phyloP scores from a whole-genome alignment of 2,797 vertebrate genomes.

The Anabacerthia variegaticeps region DNA sequence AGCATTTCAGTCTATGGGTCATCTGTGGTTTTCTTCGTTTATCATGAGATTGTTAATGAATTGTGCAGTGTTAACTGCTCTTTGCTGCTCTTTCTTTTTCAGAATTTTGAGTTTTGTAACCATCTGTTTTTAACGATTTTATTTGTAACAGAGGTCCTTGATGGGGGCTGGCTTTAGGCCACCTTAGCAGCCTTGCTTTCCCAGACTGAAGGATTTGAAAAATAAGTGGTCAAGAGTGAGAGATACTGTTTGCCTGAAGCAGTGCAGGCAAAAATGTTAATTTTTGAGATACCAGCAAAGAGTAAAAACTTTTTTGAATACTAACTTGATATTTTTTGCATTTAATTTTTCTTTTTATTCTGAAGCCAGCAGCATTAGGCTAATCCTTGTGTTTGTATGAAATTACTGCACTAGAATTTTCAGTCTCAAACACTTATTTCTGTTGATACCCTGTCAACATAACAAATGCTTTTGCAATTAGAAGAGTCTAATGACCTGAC shows the following conservation, averaged over 20 bases:
- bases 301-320: background rate
- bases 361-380: background rate
- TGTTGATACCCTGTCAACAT: background rate
- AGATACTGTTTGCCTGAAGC: background rate
- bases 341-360: background rate
- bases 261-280: background rate
- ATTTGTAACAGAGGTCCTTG: background rate
- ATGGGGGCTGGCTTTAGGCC: background rate
- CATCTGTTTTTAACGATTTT: slow-evolving; percentile 5
- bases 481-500: background rate
- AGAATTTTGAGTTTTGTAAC: background rate
- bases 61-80: background rate
- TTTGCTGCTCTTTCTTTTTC: background rate
- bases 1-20: background rate
- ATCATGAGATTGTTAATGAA: background rate
- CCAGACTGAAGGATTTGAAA: background rate
- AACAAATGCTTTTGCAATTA: background rate
- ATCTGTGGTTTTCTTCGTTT: background rate
- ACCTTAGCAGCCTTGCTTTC: background rate
- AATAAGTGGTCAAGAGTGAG: background rate
- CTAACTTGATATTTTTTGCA: background rate
- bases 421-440: background rate
- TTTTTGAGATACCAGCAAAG: background rate
- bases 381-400: background rate
- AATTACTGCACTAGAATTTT: background rate